Evolutionary conservation across 2,888 invertebrate species (phyloP).

Genomic region (Archips xylosteana): DNA sequence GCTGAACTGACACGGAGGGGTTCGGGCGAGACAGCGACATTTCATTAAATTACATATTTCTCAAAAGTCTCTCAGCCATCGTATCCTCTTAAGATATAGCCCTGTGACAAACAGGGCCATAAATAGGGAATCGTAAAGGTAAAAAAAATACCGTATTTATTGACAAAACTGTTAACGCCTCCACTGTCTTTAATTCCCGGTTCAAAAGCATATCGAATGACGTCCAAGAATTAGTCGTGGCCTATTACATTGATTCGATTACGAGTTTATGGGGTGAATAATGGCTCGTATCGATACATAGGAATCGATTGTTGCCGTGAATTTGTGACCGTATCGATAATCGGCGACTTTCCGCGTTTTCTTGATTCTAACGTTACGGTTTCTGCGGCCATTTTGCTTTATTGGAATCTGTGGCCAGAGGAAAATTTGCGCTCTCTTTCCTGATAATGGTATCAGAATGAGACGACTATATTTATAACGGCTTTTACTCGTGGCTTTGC

Average conservation of each 20-base stretch:
- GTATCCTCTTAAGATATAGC: too few species aligned
- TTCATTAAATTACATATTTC: too few species aligned
- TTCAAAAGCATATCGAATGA: constrained; percentile 67
- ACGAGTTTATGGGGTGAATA: constrained; percentile 82
- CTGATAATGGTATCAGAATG: neutral
- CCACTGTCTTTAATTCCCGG: constrained; percentile 55
- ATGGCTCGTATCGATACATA: constrained; percentile 71
- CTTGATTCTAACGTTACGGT: constrained; percentile 33
- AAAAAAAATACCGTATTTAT: constrained; percentile 17
- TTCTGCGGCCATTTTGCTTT: constrained; percentile 16
- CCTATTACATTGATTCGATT: constrained; percentile 82
- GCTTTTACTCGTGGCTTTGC: too few species aligned
- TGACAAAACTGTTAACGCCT: constrained; percentile 51
- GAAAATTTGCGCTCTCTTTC: neutral
- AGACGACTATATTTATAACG: too few species aligned
- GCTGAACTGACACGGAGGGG: too few species aligned
- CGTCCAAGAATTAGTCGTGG: constrained; percentile 78
- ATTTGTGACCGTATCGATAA: constrained; percentile 65
- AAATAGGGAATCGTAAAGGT: too few species aligned
- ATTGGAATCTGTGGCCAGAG: neutral
- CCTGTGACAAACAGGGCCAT: too few species aligned
- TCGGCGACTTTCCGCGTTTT: constrained; percentile 57
- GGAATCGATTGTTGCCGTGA: constrained; percentile 68
- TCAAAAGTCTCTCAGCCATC: too few species aligned
- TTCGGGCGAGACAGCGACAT: too few species aligned